Conservation (phyloP, 2,113 vertebrate genomes). For the Strix aluco region DNA sequence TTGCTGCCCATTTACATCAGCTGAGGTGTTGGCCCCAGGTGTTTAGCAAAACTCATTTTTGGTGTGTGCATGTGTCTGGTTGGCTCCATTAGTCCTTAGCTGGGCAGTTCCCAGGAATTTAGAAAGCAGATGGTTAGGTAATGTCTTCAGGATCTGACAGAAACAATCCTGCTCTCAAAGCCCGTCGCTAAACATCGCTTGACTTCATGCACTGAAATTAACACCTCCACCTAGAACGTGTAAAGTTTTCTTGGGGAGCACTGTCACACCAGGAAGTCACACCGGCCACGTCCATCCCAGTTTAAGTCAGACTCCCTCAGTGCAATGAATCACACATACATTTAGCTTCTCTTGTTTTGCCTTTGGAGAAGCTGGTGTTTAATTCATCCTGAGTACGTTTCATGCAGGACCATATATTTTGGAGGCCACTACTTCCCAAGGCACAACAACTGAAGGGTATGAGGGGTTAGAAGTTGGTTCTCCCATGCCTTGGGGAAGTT, state of each 20-base stretch:
- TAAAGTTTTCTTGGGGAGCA: neutral
- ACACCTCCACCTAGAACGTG: neutral
- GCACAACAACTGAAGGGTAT: neutral
- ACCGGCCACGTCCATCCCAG: fast-evolving
- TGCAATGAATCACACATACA: neutral
- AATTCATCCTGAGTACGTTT: fast-evolving
- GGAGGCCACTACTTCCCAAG: neutral
- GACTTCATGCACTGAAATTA: neutral
- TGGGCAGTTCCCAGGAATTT: conserved; percentile 31
- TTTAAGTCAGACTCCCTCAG: neutral
- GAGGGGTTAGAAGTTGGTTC: neutral
- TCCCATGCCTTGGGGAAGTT: neutral
- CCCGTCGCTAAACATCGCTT: neutral
- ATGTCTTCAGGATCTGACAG: neutral
- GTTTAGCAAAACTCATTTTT: neutral
- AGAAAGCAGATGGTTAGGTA: conserved; percentile 17
- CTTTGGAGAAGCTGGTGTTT: neutral
- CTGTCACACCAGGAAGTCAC: neutral
- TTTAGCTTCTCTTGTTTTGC: neutral
- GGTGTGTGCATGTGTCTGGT: neutral
- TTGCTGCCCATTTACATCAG: neutral
- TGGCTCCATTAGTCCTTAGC: neutral
- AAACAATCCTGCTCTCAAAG: neutral
- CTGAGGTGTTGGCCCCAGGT: conserved; percentile 32
- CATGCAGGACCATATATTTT: fast-evolving